A percentile compares a stretch with the other conserved stretches of the same genome.
Evolutionary conservation across 1,140 invertebrate genomes (phyloP).

Genomic region (Drosophila arizonae): DNA sequence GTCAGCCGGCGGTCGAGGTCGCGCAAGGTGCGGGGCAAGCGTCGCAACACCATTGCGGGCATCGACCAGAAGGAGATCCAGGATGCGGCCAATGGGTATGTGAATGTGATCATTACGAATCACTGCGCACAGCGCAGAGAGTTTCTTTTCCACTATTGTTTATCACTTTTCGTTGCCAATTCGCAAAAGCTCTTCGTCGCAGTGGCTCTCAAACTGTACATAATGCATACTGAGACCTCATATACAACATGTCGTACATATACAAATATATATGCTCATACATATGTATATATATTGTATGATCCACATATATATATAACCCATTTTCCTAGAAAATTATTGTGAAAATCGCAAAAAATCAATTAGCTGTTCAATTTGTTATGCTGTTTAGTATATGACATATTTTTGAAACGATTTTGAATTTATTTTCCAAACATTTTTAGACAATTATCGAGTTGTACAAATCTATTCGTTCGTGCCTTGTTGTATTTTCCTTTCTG

Average conservation of each 20-base stretch:
- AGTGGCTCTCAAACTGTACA: constrained; percentile 57
- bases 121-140: constrained; percentile 1
- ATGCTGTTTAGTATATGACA: constrained; percentile 73
- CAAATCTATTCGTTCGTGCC: constrained; percentile 44
- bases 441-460: constrained; percentile 48
- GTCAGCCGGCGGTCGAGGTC: constrained; percentile 88
- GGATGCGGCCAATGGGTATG: constrained; percentile 90
- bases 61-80: constrained; percentile 93
- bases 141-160: constrained; percentile 25
- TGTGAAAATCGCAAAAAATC: constrained; percentile 52
- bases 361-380: constrained; percentile 68
- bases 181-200: constrained; percentile 34
- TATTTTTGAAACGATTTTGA: constrained; percentile 42
- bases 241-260: constrained; percentile 44
- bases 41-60: constrained; percentile 94
- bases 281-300: constrained; percentile 27
- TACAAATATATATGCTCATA: constrained; percentile 30
- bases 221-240: constrained; percentile 35
- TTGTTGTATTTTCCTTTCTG: constrained; percentile 48
- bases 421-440: constrained; percentile 39
- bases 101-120: constrained; percentile 76
- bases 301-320: constrained; percentile 36
- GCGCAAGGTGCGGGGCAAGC: constrained; percentile 89
- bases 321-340: constrained; percentile 71
- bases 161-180: constrained; percentile 46